Evolutionary conservation across 2,797 vertebrate genomes (phyloP).

Genomic region (Siniperca obscura): DNA sequence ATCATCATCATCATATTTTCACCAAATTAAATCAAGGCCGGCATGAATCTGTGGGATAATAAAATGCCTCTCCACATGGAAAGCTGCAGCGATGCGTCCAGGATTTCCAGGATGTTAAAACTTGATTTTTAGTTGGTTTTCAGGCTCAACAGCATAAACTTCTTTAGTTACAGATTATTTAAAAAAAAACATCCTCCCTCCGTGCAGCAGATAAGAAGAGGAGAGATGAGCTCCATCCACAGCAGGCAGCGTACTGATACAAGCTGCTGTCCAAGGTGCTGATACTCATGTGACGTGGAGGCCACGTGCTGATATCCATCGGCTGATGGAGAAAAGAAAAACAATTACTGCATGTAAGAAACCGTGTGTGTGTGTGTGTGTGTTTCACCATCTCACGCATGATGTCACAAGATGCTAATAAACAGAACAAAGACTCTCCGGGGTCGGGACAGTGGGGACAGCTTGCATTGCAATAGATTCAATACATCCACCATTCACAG

Average conservation of each 20-base stretch:
- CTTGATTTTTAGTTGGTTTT: background rate
- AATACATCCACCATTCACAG: background rate
- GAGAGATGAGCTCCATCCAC: slow-evolving; percentile 37
- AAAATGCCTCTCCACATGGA: slow-evolving; percentile 23
- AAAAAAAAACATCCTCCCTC: background rate
- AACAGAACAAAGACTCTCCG: background rate
- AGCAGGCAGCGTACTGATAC: slow-evolving; percentile 46
- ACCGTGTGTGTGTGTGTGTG: background rate
- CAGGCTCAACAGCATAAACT: slow-evolving; percentile 21
- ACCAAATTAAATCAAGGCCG: slow-evolving; percentile 21
- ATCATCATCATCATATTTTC: slow-evolving; percentile 31
- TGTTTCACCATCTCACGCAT: background rate
- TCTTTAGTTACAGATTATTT: background rate
- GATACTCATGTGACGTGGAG: slow-evolving; percentile 73
- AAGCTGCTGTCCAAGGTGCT: slow-evolving; percentile 81
- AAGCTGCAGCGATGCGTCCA: background rate
- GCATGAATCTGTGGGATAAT: slow-evolving; percentile 27
- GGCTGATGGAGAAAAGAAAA: slow-evolving; percentile 20
- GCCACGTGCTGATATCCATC: slow-evolving; percentile 65
- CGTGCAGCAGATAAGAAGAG: slow-evolving; percentile 19
- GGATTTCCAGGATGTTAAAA: background rate
- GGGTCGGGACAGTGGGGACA: slow-evolving; percentile 3
- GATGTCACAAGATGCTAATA: background rate
- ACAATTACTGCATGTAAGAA: slow-evolving; percentile 4
- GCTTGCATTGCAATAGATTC: background rate